A percentile compares a stretch with the other conserved stretches of the same genome.
Conservation (phyloP, 2,888 invertebrate genomes). For the Anthophora plumipes region DNA sequence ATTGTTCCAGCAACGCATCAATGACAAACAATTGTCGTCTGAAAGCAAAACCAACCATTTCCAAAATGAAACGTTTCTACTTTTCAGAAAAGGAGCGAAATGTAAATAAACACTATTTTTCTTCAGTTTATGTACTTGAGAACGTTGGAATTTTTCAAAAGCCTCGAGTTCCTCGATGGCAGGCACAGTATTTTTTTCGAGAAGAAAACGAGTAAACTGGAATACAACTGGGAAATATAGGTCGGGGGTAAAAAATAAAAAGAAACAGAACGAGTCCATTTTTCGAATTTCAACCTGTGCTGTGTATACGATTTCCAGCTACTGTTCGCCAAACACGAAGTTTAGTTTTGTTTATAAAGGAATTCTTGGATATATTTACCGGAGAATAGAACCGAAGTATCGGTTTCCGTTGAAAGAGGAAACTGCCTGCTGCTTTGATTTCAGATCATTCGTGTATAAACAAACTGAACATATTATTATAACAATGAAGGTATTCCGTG, state of each 20-base stretch:
- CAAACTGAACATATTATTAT: background rate
- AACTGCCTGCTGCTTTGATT: background rate
- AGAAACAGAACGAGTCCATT: background rate
- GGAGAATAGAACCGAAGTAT: background rate
- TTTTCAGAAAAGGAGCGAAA: no score
- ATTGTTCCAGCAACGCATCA: background rate
- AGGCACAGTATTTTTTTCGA: background rate
- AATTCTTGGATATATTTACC: constrained; percentile 7
- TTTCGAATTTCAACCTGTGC: no score
- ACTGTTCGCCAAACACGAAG: background rate
- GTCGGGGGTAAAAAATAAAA: background rate
- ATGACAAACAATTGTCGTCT: background rate
- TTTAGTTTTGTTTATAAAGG: background rate
- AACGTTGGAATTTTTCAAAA: background rate
- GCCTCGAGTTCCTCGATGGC: background rate
- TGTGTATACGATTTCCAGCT: no score
- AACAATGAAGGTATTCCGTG: background rate
- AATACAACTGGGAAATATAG: background rate
- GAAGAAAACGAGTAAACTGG: background rate
- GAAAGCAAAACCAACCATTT: constrained; percentile 10
- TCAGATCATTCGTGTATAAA: background rate
- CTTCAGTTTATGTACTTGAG: no score
- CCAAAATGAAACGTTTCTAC: constrained; percentile 14
- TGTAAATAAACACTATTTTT: background rate
- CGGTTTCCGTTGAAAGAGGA: background rate